These are phyloP conservation scores for Drepanosiphum platanoidis DNA, from an alignment of 2,888 invertebrate species.

Conservation along the genomic window DNA sequence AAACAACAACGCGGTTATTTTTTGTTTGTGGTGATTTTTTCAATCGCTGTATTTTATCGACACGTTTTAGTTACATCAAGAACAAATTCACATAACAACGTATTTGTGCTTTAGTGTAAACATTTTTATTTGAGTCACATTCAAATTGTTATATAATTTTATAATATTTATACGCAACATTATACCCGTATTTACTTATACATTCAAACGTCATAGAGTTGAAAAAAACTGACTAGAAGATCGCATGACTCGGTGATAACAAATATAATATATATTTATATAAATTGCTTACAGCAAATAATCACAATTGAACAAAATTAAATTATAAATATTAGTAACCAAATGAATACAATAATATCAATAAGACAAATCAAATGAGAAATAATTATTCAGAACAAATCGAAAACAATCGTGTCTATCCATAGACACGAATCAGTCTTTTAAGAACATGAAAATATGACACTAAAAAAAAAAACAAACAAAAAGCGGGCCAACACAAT, in stretches of 20 bases:
- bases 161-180: not conserved
- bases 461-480: slow-evolving; percentile 34
- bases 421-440: slow-evolving; percentile 34
- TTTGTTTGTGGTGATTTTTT: no score
- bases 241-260: slow-evolving; percentile 6
- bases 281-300: not conserved
- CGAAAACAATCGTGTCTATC: not conserved
- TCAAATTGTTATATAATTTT: not conserved
- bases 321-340: not conserved
- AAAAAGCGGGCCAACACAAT: not conserved
- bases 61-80: no score
- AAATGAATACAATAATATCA: not conserved
- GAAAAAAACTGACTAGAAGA: slow-evolving; percentile 31
- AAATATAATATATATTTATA: no score
- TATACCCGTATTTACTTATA: not conserved
- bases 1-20: no score
- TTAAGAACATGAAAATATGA: slow-evolving; percentile 44
- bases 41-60: not conserved
- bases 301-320: slow-evolving; percentile 14
- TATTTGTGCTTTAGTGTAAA: not conserved
- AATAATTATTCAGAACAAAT: slow-evolving; percentile 19
- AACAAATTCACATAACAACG: not conserved
- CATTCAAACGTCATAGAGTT: not conserved
- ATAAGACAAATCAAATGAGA: not conserved
- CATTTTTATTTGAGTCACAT: not conserved